Conservation (phyloP, 2,797 vertebrate species). For the Sebastes alutus region DNA sequence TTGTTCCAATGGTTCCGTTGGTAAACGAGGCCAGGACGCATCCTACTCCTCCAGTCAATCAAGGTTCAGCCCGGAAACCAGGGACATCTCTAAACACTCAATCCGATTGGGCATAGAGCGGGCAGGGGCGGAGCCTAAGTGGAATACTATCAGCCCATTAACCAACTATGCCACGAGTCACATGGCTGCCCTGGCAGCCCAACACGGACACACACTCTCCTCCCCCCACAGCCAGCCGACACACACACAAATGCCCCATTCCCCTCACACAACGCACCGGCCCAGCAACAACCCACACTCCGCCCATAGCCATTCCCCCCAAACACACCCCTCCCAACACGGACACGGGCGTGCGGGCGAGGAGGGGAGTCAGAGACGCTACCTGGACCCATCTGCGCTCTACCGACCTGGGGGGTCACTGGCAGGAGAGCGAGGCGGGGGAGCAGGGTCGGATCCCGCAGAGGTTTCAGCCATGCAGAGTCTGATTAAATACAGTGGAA, state of each 20-base stretch:
- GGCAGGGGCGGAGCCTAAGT: slow-evolving; percentile 86
- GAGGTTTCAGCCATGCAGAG: slow-evolving; percentile 98
- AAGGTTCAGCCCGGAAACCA: slow-evolving; percentile 85
- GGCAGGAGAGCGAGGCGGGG: slow-evolving; percentile 58
- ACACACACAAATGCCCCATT: slow-evolving; percentile 60
- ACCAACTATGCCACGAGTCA: slow-evolving; percentile 92
- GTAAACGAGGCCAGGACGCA: slow-evolving; percentile 82
- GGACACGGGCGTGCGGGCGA: slow-evolving; percentile 79
- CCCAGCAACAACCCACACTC: slow-evolving; percentile 55
- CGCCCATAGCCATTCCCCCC: slow-evolving; percentile 69
- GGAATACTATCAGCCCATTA: slow-evolving; percentile 91
- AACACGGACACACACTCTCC: slow-evolving; percentile 85
- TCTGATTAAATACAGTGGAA: slow-evolving; percentile 97
- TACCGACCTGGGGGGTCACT: slow-evolving; percentile 76
- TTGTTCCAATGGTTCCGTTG: slow-evolving; percentile 85
- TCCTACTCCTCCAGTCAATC: slow-evolving; percentile 78
- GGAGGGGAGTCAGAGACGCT: slow-evolving; percentile 89
- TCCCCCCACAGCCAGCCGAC: slow-evolving; percentile 64
- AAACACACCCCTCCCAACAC: slow-evolving; percentile 61
- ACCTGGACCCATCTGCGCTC: slow-evolving; percentile 84
- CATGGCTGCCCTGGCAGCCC: slow-evolving; percentile 92
- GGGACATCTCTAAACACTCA: slow-evolving; percentile 87
- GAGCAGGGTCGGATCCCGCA: slow-evolving; percentile 64
- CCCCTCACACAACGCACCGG: slow-evolving; percentile 64
- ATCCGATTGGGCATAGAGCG: slow-evolving; percentile 82